These are phyloP conservation scores for Eristalis arbustorum DNA, from an alignment of 2,888 invertebrate species.

Conservation along the genomic window DNA sequence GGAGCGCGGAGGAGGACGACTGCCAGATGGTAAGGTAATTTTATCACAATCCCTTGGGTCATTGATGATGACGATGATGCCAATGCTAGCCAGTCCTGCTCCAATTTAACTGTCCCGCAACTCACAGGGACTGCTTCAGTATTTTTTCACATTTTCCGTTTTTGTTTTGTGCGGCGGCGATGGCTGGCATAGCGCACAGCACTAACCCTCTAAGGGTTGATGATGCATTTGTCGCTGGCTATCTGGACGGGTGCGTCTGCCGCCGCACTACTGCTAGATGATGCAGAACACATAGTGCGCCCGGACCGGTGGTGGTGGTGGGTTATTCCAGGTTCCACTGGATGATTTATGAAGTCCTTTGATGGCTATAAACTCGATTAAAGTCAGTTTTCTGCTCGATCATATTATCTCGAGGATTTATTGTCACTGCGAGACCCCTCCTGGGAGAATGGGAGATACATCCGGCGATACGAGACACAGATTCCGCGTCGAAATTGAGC, in stretches of 20 bases:
- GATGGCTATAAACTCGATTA: slow-evolving; percentile 71
- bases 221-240: slow-evolving; percentile 53
- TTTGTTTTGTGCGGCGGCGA: slow-evolving; percentile 13
- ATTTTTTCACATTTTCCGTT: slow-evolving; percentile 43
- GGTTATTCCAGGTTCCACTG: slow-evolving; percentile 54
- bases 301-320: slow-evolving; percentile 37
- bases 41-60: slow-evolving; percentile 70
- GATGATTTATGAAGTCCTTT: slow-evolving; percentile 70
- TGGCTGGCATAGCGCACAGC: slow-evolving; percentile 19
- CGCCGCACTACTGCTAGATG: slow-evolving; percentile 31
- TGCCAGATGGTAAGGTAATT: slow-evolving; percentile 68
- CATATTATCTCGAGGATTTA: slow-evolving; percentile 70
- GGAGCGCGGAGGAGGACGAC: slow-evolving; percentile 28
- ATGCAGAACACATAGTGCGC: slow-evolving; percentile 48
- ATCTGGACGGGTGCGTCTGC: slow-evolving; percentile 58
- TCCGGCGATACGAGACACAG: slow-evolving; percentile 17
- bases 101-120: slow-evolving; percentile 30
- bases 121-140: slow-evolving; percentile 45
- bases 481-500: slow-evolving; percentile 30
- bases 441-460: slow-evolving; percentile 50
- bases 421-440: slow-evolving; percentile 69
- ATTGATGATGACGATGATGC: slow-evolving; percentile 64
- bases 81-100: slow-evolving; percentile 14
- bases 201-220: slow-evolving; percentile 53
- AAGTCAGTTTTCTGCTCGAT: slow-evolving; percentile 70